Conservation (phyloP, 2,888 invertebrate species). For the Pecten maximus region DNA sequence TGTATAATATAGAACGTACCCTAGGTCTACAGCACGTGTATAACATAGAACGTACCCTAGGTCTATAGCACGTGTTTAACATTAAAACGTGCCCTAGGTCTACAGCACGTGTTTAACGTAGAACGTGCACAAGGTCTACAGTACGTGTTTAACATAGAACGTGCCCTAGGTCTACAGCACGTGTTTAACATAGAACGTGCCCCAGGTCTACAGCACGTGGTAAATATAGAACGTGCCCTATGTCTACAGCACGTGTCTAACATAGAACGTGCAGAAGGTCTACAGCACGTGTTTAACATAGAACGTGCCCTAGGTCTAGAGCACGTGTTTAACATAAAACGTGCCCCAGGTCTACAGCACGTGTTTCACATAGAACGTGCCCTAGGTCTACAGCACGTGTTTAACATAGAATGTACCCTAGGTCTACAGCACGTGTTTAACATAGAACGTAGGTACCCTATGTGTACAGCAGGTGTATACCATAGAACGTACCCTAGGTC, state of each 20-base stretch:
- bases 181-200: too few relatives aligned
- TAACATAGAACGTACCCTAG: neutral
- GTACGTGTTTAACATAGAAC: too few relatives aligned
- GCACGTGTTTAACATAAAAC: neutral
- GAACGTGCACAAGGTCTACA: too few relatives aligned
- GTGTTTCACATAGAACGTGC: neutral
- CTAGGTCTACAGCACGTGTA: too few relatives aligned
- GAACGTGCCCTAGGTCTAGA: neutral
- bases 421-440: neutral
- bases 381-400: neutral
- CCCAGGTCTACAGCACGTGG: too few relatives aligned
- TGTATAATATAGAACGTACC: too few relatives aligned
- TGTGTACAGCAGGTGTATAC: too few relatives aligned
- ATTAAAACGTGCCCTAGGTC: neutral
- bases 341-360: neutral
- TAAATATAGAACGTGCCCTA: neutral
- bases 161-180: too few relatives aligned
- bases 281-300: neutral
- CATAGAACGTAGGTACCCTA: neutral
- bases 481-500: neutral
- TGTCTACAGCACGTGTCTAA: neutral
- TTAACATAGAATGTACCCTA: neutral
- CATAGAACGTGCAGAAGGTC: neutral
- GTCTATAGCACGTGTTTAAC: neutral
- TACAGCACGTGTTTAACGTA: neutral